These are phyloP conservation scores for Lineus longissimus DNA, from an alignment of 1,140 invertebrate genomes.

Conservation along the genomic window DNA sequence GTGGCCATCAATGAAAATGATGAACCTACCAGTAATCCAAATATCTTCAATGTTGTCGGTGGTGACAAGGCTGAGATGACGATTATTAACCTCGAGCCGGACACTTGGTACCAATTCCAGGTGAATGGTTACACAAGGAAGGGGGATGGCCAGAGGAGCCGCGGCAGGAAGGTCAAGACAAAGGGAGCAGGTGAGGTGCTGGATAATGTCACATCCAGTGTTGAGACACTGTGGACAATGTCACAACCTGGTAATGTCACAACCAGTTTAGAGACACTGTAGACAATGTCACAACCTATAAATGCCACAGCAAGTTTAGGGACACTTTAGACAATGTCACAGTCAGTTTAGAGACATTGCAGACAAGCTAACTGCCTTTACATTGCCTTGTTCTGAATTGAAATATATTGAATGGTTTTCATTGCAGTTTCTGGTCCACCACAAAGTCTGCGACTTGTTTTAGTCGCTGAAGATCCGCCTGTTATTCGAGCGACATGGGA, in stretches of 20 bases:
- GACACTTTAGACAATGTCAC: no score
- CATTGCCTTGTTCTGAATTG: no score
- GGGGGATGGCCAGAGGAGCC: slow-evolving; percentile 88
- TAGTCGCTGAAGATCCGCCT: slow-evolving; percentile 69
- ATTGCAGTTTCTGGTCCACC: slow-evolving; percentile 57
- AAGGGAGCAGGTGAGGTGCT: slow-evolving; percentile 73
- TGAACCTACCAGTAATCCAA: slow-evolving; percentile 26
- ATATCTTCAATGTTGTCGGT: slow-evolving; percentile 28
- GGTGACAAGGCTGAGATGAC: slow-evolving; percentile 74
- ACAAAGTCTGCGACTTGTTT: slow-evolving; percentile 34
- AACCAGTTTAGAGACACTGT: no score
- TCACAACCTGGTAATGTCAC: slow-evolving; percentile 8
- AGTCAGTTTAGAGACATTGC: no score
- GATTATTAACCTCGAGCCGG: slow-evolving; percentile 83
- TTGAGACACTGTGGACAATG: no score
- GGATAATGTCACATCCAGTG: slow-evolving; percentile 31
- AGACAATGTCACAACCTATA: no score
- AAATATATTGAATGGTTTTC: no score
- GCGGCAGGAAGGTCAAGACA: slow-evolving; percentile 73
- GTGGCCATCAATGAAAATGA: slow-evolving; percentile 35
- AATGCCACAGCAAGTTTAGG: no score
- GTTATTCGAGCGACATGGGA: slow-evolving; percentile 89
- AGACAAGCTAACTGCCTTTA: no score
- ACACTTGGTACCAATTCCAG: slow-evolving; percentile 77
- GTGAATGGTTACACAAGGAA: slow-evolving; percentile 91